Conservation (phyloP, 2,888 invertebrate species). For the Camponotus fellah region DNA sequence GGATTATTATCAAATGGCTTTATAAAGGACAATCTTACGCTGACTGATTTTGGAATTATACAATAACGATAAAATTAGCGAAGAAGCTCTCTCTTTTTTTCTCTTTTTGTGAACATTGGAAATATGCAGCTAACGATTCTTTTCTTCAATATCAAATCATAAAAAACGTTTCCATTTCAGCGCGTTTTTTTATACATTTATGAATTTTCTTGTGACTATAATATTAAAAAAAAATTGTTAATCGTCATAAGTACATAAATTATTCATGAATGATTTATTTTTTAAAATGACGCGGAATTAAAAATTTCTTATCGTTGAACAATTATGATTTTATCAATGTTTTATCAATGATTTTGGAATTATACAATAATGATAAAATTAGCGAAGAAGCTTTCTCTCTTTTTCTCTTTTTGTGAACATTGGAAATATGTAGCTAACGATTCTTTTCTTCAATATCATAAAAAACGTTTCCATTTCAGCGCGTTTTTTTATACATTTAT, state of each 20-base stretch:
- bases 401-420: background rate
- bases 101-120: background rate
- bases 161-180: background rate
- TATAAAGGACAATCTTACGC: background rate
- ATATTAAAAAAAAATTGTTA: background rate
- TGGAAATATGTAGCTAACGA: background rate
- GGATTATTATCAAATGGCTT: background rate
- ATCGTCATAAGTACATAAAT: background rate
- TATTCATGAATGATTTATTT: background rate
- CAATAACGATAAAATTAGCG: background rate
- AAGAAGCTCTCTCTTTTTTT: background rate
- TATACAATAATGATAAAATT: background rate
- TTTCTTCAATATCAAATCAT: background rate
- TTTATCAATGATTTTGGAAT: background rate
- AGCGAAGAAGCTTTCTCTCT: background rate
- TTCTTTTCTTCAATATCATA: background rate
- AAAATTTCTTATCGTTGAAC: slow-evolving; percentile 26
- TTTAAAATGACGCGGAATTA: background rate
- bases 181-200: background rate
- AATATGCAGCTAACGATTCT: background rate
- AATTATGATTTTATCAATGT: no score
- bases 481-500: background rate
- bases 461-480: background rate
- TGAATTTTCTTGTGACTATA: background rate
- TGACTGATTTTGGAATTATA: background rate